Evolutionary conservation across 2,113 vertebrate species (phyloP), one percentile per base, ranked within the genome.

Genomic region (Lamprologus ornatipinnis): DNA sequence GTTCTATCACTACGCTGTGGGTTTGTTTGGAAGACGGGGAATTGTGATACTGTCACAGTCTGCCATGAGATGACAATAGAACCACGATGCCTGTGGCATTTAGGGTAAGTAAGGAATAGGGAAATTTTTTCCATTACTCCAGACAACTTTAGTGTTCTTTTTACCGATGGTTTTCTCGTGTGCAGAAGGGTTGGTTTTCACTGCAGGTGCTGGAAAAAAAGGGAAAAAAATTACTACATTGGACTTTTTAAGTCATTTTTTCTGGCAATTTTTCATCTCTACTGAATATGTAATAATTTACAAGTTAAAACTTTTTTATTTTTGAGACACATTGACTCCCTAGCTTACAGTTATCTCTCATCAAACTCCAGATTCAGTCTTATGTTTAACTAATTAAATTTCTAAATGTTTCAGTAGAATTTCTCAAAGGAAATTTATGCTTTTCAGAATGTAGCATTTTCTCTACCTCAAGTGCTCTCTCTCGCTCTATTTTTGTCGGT

Each of bases 1-100:
- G 37, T 93, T 93, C 89, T 88, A 55, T 80, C 85, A 54, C 75
- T 90, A 70, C 6, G 21, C 92, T 49, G 31, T 78, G 85, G 83
- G 87, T 88, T 93, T 90, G 91, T 93, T 90, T 85, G 70, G 80
- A 88, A 89, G 92, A 85, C 58, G 13, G 91, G 91, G 86, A 92
- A 92, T 90, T 87, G 83, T 89, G 89, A 91, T 86, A 89, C 82
- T 87, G 91, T 92, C 94, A 78, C 73, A 93, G 80, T 83, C 88
- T 88, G 91, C 81, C 87, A 28, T 26, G 82, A 89, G 90, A 92
- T 93, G 92, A 93, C 89, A 91, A 93, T 87, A 89, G 86, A 93
- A 87, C 23, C 8, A 35, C 51, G 78, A 82, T 5, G 89, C 89
- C 92, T 91, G 91, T 91, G 91, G 89, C 91, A 92, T 91, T 91